A percentile compares a stretch with the other conserved stretches of the same genome.
Evolutionary conservation across 2,113 vertebrate species (phyloP).

Genomic region (Centropus unirufus): DNA sequence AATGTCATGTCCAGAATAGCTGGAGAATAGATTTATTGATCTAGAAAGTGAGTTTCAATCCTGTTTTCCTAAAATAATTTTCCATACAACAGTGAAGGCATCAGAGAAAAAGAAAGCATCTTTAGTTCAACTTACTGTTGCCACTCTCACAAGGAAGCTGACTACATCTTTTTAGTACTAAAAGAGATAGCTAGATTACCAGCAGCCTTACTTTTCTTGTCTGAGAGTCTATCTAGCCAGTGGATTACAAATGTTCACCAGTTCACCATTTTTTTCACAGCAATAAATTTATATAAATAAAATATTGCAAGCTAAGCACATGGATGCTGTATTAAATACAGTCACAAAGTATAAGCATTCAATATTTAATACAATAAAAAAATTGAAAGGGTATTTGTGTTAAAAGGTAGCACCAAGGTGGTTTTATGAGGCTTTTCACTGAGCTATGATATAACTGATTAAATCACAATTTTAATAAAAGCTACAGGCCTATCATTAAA

Average conservation of each 20-base stretch:
- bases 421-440: constrained; percentile 62
- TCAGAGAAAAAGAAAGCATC: not conserved
- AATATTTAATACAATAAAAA: constrained; percentile 50
- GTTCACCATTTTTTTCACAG: constrained; percentile 26
- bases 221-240: not conserved
- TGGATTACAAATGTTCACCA: not conserved
- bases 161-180: not conserved
- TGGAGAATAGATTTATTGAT: constrained; percentile 13
- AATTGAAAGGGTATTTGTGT: constrained; percentile 19
- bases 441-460: constrained; percentile 44
- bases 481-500: not conserved
- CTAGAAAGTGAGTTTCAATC: not conserved
- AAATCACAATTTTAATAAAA: constrained; percentile 61
- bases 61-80: constrained; percentile 21
- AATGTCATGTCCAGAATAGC: not conserved
- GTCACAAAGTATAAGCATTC: constrained; percentile 34
- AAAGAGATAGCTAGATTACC: not conserved
- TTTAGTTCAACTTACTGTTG: not conserved
- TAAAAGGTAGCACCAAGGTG: constrained; percentile 59
- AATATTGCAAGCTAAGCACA: constrained; percentile 76
- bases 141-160: not conserved
- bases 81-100: not conserved
- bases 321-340: constrained; percentile 73
- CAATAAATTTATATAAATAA: constrained; percentile 68
- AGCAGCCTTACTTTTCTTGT: not conserved